Base-by-base conservation (phyloP, 2,888 invertebrate genomes). In the Mythimna lalbum region DNA sequence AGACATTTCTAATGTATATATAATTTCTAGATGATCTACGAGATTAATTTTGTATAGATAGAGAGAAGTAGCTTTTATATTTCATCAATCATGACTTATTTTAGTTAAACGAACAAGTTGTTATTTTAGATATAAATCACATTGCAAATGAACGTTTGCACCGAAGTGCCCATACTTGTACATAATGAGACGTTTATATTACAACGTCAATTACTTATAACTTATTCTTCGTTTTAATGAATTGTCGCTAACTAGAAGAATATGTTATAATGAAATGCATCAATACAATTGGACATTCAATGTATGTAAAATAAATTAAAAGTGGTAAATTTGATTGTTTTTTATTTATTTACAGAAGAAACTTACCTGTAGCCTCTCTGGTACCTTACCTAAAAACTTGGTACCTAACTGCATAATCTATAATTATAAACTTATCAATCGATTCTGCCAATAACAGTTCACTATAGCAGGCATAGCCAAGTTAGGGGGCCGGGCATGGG, bases 151-250 rank as follows among this genome's bases (percentile, higher is more conserved):
- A 76, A 81, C 76, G 78, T 91, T 92, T 89, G 92, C 91, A 90
- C 85, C 83, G 86, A 92, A 90, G 95, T 92, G 92, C 90, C 92
- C 93, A 92, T 90, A 85, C 78, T 83, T 88, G 88, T 88, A 88
- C 84, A 88, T 88, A 88, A 74, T 67, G 80, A 81, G 76, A 66
- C 78, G 77, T 84, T 80, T 84, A 75, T 81, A 83, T 89, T 78
- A 81, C 78, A 67, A 86, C 87, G 72, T 88, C 85, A 73, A 69
- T 73, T 60, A 17, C 43, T 43, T 43, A 17, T 82, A 76, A 82
- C 76, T 80, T 85, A 69, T 72, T 63, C 69, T 80, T 82, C 76
- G 47, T 69, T 81, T 76, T 71, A 64, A 61, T 63, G 36, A 23
- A n/a, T 12, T 64, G 27, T 64, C 27, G 57, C 57, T 64, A 76